Conservation (phyloP, 1,140 invertebrate genomes). For the Zaprionus vittiger region DNA sequence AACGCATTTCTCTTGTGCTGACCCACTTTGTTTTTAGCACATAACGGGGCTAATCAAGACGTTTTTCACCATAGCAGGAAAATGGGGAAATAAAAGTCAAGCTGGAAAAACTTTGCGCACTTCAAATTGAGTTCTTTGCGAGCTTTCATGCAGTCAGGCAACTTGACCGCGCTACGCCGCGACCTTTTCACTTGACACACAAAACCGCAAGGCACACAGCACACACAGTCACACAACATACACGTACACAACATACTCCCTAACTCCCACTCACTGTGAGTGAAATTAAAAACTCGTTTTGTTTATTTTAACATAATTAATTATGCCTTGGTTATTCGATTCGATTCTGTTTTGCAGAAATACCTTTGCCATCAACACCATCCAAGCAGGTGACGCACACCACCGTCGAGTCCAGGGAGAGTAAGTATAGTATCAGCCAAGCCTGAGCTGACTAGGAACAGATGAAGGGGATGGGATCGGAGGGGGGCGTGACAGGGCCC, state of each 20-base stretch:
- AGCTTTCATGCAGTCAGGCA: constrained; percentile 17
- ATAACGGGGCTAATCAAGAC: constrained; percentile 40
- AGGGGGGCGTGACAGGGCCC: neutral
- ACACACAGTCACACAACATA: neutral
- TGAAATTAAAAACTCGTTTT: constrained; percentile 72
- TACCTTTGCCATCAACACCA: constrained; percentile 84
- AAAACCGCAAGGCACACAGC: constrained; percentile 45
- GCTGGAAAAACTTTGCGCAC: neutral
- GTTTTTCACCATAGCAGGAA: neutral
- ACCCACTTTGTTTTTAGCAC: constrained; percentile 23
- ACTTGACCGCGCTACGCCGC: constrained; percentile 33
- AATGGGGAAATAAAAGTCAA: constrained; percentile 9
- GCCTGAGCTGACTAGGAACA: constrained; percentile 3
- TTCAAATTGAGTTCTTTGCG: constrained; percentile 24
- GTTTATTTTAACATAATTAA: constrained; percentile 71
- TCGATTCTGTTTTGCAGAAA: constrained; percentile 78
- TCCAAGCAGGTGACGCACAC: constrained; percentile 84
- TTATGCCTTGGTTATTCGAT: constrained; percentile 73
- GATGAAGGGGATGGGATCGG: neutral
- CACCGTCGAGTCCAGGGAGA: constrained; percentile 83
- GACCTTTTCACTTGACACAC: constrained; percentile 70
- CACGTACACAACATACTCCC: neutral
- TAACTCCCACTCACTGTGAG: constrained; percentile 7
- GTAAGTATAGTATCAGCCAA: constrained; percentile 81
- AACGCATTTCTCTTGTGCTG: constrained; percentile 9